phyloP scores from a whole-genome alignment of 2,113 vertebrate species.

The Physeter macrocephalus region DNA sequence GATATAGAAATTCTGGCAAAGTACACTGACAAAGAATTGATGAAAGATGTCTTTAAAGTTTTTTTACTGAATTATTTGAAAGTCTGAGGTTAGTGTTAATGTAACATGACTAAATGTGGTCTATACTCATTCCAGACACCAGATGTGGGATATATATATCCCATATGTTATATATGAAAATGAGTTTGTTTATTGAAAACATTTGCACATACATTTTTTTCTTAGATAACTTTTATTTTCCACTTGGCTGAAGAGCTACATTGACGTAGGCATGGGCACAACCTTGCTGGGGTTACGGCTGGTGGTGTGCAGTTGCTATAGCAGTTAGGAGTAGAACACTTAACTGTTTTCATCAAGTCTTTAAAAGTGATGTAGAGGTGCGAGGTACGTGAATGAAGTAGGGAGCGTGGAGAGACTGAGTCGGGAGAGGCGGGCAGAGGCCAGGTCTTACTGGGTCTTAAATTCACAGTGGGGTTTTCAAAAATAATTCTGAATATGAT shows the following conservation, averaged over 20 bases:
- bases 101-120: neutral
- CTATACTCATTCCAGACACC: neutral
- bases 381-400: neutral
- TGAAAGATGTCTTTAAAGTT: neutral
- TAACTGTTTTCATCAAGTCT: neutral
- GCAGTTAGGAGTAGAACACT: accelerated
- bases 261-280: neutral
- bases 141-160: neutral
- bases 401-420: accelerated
- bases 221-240: neutral
- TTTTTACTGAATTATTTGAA: neutral
- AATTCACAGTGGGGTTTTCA: neutral
- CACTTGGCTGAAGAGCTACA: neutral
- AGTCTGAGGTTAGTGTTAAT: neutral
- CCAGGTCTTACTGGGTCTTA: neutral
- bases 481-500: neutral
- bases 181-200: neutral
- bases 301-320: neutral
- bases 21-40: neutral
- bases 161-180: neutral
- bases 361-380: neutral
- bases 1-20: neutral
- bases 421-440: neutral
- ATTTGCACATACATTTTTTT: neutral
- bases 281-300: neutral